A percentile compares a stretch with the other conserved stretches of the same genome.
Evolutionary conservation across 2,888 invertebrate genomes (phyloP).

Genomic region (Rhamnusium bicolor): DNA sequence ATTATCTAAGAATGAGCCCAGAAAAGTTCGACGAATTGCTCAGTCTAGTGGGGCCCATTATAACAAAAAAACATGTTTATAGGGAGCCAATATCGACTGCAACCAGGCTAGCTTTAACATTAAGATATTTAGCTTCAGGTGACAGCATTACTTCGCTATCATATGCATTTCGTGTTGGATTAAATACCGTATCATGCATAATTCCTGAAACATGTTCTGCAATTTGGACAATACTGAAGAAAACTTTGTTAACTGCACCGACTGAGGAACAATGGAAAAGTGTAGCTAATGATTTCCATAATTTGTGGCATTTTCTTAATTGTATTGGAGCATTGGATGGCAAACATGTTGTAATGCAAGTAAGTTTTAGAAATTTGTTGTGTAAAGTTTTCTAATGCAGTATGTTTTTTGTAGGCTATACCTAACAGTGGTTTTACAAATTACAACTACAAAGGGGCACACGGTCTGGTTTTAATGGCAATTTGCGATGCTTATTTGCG

Average conservation of each 20-base stretch:
- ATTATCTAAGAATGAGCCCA: background rate
- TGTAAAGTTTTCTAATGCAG: too few species aligned
- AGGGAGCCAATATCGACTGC: background rate
- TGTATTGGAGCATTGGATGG: too few species aligned
- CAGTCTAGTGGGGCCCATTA: background rate
- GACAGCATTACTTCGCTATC: background rate
- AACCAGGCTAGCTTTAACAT: background rate
- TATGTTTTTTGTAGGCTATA: too few species aligned
- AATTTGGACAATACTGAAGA: background rate
- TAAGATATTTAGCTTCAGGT: background rate
- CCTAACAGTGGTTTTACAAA: too few species aligned
- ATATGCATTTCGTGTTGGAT: background rate
- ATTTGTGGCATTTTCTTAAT: background rate
- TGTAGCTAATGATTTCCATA: background rate
- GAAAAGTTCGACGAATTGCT: background rate
- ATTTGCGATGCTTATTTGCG: background rate
- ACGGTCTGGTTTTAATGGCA: too few species aligned
- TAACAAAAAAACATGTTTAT: background rate
- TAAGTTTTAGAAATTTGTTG: background rate
- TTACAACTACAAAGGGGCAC: too few species aligned
- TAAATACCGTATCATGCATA: background rate
- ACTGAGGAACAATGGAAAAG: background rate
- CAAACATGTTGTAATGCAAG: background rate
- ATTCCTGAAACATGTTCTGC: background rate
- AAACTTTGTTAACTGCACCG: background rate